Conservation (phyloP, 35 echinoderm and acorn worm genomes). For the Acanthaster planci region DNA sequence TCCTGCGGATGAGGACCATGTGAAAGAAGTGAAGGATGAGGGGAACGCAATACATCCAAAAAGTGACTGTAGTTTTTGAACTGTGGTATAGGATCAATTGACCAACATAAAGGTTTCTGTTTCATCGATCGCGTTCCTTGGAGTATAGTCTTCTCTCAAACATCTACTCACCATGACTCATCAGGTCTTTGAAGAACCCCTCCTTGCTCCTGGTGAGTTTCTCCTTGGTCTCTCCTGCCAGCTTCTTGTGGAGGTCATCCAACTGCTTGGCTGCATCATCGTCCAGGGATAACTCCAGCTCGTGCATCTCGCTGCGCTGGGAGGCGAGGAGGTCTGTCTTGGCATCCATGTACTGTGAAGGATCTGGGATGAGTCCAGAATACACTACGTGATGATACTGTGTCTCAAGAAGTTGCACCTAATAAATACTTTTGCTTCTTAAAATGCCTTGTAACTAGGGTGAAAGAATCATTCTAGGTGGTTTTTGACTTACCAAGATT, state of each 20-base stretch:
- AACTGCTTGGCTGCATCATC: conserved; percentile 72
- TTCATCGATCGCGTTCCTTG: no score
- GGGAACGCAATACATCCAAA: no score
- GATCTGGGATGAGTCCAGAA: conserved; percentile 44
- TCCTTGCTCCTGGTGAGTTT: conserved; percentile 54
- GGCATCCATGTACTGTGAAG: conserved; percentile 65
- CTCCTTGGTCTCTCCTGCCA: conserved; percentile 57
- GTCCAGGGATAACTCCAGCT: conserved; percentile 65
- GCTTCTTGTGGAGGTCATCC: conserved; percentile 50
- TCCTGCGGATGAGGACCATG: conserved; percentile 41
- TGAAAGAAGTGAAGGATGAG: no score
- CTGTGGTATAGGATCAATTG: no score
- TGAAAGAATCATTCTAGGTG: no score
- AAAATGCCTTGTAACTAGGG: no score
- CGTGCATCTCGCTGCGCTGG: conserved; percentile 46
- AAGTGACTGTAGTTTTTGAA: no score
- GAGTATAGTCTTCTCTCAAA: no score
- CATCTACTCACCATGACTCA: conserved; percentile 54
- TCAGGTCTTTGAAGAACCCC: conserved; percentile 47
- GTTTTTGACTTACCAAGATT: conserved; percentile 47
- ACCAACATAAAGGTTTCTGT: no score
- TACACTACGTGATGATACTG: no score
- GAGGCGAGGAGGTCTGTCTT: conserved; percentile 47
- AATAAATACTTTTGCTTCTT: no score
- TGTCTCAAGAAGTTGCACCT: no score